phyloP scores from a whole-genome alignment of 2,888 invertebrate species.

The Tetragonisca angustula region DNA sequence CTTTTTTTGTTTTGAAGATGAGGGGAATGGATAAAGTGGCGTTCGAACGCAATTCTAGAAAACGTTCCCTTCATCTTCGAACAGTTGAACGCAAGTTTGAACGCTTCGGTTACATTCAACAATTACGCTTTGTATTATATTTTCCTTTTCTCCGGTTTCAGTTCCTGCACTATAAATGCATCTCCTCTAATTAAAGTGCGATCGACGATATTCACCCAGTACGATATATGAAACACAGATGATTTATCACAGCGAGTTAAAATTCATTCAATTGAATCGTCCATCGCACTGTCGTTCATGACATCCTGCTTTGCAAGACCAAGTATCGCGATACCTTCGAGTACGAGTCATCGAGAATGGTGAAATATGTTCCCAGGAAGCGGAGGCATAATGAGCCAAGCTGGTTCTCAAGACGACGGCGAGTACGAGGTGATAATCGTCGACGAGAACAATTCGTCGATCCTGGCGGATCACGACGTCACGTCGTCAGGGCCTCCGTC shows the following conservation, averaged over 20 bases:
- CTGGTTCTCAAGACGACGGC: constrained; percentile 89
- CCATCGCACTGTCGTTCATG: constrained; percentile 65
- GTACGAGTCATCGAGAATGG: constrained; percentile 36
- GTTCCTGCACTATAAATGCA: constrained; percentile 54
- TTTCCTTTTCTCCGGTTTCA: constrained; percentile 26
- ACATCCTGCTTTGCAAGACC: constrained; percentile 59
- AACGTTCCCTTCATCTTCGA: constrained; percentile 28
- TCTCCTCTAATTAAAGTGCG: constrained; percentile 25
- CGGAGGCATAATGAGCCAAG: constrained; percentile 82
- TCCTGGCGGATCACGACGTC: constrained; percentile 92
- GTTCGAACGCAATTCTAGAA: neutral
- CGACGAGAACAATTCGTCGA: constrained; percentile 94
- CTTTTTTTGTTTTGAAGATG: neutral
- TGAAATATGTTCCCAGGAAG: constrained; percentile 76
- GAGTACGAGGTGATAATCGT: constrained; percentile 96
- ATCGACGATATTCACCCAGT: constrained; percentile 25
- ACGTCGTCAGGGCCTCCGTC: constrained; percentile 91
- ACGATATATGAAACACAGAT: neutral
- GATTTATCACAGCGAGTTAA: neutral
- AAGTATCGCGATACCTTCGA: neutral
- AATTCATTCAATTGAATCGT: constrained; percentile 16
- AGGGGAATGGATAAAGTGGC: neutral
- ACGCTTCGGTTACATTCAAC: constrained; percentile 43
- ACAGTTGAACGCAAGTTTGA: constrained; percentile 9
- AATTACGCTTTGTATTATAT: constrained; percentile 29